A percentile compares a stretch with the other conserved stretches of the same genome.
These are phyloP conservation scores for Falco biarmicus DNA, from an alignment of 2,797 vertebrate genomes.

Conservation along the genomic window DNA sequence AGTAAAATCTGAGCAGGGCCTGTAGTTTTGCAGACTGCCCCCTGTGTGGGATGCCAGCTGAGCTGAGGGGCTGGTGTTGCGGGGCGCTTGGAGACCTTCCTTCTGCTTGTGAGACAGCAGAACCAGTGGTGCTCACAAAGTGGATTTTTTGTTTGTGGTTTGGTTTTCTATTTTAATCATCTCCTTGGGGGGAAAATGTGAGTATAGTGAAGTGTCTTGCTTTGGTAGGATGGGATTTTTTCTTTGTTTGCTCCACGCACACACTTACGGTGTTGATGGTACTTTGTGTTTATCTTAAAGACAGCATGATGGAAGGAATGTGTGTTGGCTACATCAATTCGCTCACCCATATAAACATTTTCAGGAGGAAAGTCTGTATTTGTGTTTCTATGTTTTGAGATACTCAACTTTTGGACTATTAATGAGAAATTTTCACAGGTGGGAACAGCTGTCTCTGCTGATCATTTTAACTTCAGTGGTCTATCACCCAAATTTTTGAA, in stretches of 20 bases:
- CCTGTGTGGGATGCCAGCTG: fast-evolving
- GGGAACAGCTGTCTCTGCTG: slow-evolving; percentile 64
- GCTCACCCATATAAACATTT: slow-evolving; percentile 63
- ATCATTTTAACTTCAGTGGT: slow-evolving; percentile 35
- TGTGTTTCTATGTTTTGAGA: slow-evolving; percentile 28
- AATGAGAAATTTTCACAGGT: slow-evolving; percentile 64
- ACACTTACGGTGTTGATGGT: slow-evolving; percentile 57
- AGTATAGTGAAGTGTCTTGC: slow-evolving; percentile 24
- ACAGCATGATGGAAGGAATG: slow-evolving; percentile 69
- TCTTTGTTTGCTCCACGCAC: slow-evolving; percentile 56
- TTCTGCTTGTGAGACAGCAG: not conserved
- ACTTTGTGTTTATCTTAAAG: slow-evolving; percentile 68
- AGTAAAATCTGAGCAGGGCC: not conserved
- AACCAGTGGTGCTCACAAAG: not conserved
- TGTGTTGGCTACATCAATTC: slow-evolving; percentile 55
- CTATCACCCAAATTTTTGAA: slow-evolving; percentile 32
- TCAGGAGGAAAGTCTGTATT: slow-evolving; percentile 60
- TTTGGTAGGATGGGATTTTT: slow-evolving; percentile 59
- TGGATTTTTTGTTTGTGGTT: slow-evolving; percentile 43
- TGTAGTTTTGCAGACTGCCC: fast-evolving
- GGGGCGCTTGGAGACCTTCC: not conserved
- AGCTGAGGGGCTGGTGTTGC: fast-evolving
- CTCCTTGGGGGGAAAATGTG: slow-evolving; percentile 47
- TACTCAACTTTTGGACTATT: slow-evolving; percentile 52
- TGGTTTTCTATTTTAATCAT: slow-evolving; percentile 64